A percentile compares a stretch with the other conserved stretches of the same genome.
These are phyloP conservation scores for Panzeria rudis DNA, from an alignment of 2,888 invertebrate genomes.

Conservation along the genomic window DNA sequence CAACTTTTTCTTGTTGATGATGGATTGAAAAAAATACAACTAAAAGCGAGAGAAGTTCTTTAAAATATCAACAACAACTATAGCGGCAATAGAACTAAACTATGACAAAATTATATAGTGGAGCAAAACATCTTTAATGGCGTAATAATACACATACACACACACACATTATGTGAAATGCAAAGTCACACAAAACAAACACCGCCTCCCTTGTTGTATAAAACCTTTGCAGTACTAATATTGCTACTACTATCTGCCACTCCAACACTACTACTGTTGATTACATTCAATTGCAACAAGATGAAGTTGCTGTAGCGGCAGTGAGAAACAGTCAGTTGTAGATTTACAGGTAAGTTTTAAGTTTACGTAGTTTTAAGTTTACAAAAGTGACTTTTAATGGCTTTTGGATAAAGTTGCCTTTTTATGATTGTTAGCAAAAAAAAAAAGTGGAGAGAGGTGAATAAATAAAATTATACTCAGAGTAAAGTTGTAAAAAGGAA, in stretches of 20 bases:
- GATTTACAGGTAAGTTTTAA: slow-evolving; percentile 68
- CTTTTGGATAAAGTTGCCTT: slow-evolving; percentile 79
- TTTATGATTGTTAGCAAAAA: slow-evolving; percentile 35
- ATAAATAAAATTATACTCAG: slow-evolving; percentile 3
- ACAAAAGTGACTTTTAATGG: slow-evolving; percentile 82
- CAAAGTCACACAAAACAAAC: background rate
- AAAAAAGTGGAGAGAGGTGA: background rate
- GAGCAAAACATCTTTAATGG: slow-evolving; percentile 37
- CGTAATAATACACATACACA: slow-evolving; percentile 28
- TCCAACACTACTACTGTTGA: slow-evolving; percentile 23
- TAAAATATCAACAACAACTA: slow-evolving; percentile 17
- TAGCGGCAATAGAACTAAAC: slow-evolving; percentile 18
- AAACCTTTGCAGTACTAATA: background rate
- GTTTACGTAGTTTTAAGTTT: slow-evolving; percentile 72
- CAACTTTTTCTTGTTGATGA: slow-evolving; percentile 48
- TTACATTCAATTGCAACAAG: slow-evolving; percentile 52
- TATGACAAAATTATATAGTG: slow-evolving; percentile 56
- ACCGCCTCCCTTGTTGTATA: slow-evolving; percentile 18
- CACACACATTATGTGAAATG: background rate
- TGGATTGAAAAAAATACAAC: background rate
- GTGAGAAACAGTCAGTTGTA: slow-evolving; percentile 3
- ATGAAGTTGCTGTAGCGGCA: slow-evolving; percentile 27
- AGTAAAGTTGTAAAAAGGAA: slow-evolving; percentile 10
- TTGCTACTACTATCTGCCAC: slow-evolving; percentile 14
- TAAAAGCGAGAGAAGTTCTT: slow-evolving; percentile 15